These are phyloP conservation scores for Pholis gunnellus DNA, from an alignment of 2,113 vertebrate genomes.

Conservation along the genomic window DNA sequence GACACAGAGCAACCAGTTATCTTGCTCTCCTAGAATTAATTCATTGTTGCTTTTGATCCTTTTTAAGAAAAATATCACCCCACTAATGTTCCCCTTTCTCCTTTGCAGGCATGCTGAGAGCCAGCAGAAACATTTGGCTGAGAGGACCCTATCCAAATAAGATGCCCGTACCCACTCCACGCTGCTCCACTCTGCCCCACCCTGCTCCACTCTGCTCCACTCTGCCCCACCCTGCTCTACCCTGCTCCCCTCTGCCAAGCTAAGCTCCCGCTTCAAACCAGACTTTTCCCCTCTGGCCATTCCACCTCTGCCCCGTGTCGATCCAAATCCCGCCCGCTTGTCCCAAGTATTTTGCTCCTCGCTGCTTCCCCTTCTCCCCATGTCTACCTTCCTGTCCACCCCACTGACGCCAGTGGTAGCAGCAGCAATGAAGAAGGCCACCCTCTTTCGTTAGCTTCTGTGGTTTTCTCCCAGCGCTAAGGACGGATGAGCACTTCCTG, in stretches of 20 bases:
- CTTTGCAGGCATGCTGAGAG: slow-evolving; percentile 94
- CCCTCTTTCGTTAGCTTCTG: slow-evolving; percentile 87
- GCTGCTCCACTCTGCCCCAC: not conserved
- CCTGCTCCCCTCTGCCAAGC: slow-evolving; percentile 38
- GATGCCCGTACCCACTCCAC: slow-evolving; percentile 37
- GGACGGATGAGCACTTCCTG: slow-evolving; percentile 80
- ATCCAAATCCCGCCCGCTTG: slow-evolving; percentile 57
- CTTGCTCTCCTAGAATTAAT: not conserved
- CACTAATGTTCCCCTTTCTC: slow-evolving; percentile 2
- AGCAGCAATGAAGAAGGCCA: slow-evolving; percentile 74
- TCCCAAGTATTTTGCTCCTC: slow-evolving; percentile 62
- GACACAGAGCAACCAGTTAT: not conserved
- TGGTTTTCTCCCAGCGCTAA: slow-evolving; percentile 84
- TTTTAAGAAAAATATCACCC: not conserved
- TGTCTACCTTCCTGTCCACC: slow-evolving; percentile 35
- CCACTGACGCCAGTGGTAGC: slow-evolving; percentile 62
- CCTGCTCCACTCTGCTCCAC: not conserved
- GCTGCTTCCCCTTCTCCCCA: slow-evolving; percentile 29
- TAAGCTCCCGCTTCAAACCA: slow-evolving; percentile 49
- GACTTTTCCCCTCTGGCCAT: slow-evolving; percentile 36
- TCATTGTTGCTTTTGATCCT: not conserved
- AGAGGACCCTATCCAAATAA: slow-evolving; percentile 97
- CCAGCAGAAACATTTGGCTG: slow-evolving; percentile 99
- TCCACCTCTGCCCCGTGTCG: slow-evolving; percentile 45
- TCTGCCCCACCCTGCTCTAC: slow-evolving; percentile 7